Percentiles rank a stretch among this genome's conserved stretches.
Conservation (phyloP, 2,888 invertebrate genomes). For the Tetheella fluctuosa region DNA sequence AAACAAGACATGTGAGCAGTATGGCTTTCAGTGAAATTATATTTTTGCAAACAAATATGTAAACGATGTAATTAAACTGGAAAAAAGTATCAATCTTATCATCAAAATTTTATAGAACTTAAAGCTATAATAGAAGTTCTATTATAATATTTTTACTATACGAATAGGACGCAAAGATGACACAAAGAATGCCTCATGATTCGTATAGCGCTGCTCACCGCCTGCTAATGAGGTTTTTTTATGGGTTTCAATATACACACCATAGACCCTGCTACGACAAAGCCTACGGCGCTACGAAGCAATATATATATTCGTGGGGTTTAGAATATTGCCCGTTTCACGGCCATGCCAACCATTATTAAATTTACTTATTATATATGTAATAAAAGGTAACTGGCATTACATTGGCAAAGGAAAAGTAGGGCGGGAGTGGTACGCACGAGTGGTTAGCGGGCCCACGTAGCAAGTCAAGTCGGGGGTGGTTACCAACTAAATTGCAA, state of each 20-base stretch:
- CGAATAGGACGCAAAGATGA: background rate
- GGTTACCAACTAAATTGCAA: constrained; percentile 32
- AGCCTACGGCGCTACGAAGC: constrained; percentile 25
- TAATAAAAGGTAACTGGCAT: constrained; percentile 52
- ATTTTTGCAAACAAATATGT: too few species aligned
- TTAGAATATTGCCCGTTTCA: constrained; percentile 38
- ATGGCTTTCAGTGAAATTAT: background rate
- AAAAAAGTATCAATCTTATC: too few species aligned
- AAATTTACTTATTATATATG: constrained; percentile 51
- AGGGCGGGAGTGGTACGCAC: constrained; percentile 38
- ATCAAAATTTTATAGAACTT: too few species aligned
- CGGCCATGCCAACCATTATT: constrained; percentile 43
- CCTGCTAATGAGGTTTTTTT: constrained; percentile 11
- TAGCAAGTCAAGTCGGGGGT: constrained; percentile 18
- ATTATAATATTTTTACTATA: too few species aligned
- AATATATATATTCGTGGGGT: constrained; percentile 41
- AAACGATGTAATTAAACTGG: too few species aligned
- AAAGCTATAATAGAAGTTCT: too few species aligned
- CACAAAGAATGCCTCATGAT: background rate
- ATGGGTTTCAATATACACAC: background rate
- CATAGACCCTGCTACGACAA: constrained; percentile 20
- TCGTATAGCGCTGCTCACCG: background rate
- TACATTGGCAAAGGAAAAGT: constrained; percentile 32
- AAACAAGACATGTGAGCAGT: background rate
- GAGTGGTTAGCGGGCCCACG: constrained; percentile 26